Conservation (phyloP, 2,113 vertebrate genomes). For the Chamaetylas fuelleborni region DNA sequence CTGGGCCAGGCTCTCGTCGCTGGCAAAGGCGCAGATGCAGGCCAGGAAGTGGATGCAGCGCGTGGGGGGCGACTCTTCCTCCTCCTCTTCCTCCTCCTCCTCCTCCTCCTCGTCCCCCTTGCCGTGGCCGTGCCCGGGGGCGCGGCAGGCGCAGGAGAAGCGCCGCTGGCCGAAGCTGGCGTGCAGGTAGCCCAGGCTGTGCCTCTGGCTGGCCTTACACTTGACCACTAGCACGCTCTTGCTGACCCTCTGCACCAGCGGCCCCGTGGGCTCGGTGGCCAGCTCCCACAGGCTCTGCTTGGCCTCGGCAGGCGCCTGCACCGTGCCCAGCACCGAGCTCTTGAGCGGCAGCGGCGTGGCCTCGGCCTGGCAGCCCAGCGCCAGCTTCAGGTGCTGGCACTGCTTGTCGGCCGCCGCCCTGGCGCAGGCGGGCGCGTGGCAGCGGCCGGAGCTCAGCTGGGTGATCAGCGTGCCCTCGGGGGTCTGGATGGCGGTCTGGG, state of each 20-base stretch:
- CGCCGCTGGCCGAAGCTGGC: constrained; percentile 76
- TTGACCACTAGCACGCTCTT: constrained; percentile 85
- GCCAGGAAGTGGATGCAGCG: constrained; percentile 92
- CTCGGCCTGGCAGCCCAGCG: constrained; percentile 77
- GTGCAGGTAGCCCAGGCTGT: constrained; percentile 87
- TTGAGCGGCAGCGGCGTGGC: constrained; percentile 86
- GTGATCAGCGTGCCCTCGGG: constrained; percentile 83
- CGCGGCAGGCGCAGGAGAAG: constrained; percentile 76
- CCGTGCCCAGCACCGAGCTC: constrained; percentile 79
- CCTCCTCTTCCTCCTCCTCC: neutral
- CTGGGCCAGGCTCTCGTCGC: constrained; percentile 83
- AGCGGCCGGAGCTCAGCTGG: constrained; percentile 85
- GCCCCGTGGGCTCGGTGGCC: constrained; percentile 84
- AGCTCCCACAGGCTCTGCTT: constrained; percentile 87
- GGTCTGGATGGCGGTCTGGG: constrained; percentile 81
- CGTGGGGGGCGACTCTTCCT: neutral
- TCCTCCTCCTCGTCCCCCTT: neutral
- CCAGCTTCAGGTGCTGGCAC: constrained; percentile 87
- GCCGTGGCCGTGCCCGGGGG: neutral
- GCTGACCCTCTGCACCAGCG: constrained; percentile 85
- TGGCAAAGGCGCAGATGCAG: constrained; percentile 89
- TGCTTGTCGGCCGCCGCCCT: constrained; percentile 56
- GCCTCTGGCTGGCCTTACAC: constrained; percentile 78
- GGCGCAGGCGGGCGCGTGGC: constrained; percentile 53
- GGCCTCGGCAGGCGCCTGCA: constrained; percentile 74